Evolutionary conservation across 2,888 invertebrate species (phyloP), one percentile per base, ranked within the genome.

Genomic region (Polymixis flavicincta): DNA sequence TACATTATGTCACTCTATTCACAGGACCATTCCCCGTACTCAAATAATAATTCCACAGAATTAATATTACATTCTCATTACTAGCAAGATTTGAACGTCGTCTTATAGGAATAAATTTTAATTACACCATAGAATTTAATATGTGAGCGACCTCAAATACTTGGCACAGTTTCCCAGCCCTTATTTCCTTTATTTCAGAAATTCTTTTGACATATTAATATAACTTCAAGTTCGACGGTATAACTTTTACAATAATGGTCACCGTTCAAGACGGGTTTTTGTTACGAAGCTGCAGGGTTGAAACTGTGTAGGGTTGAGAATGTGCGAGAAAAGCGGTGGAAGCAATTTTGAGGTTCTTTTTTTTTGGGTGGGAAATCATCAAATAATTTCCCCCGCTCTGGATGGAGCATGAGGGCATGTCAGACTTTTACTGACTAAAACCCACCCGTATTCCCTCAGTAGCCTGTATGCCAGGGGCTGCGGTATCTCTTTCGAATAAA

Each of bases 61-160:
- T 84, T 74, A 73, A 73, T 78, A 78, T 74, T 14, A 84, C 45
- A 32, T 75, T 78, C 60, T 74, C 57, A 82, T 79, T 60, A 76
- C 48, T 50, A 3, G 28, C 69, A 73, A 69, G 48, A 75, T 77
- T 71, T 64, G 28, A 60, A 28, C 65, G 32, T 19, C 65, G 45
- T 71, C 60, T 61, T 82, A 80, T 76, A 77, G 66, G n/a, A 59
- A 76, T 63, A 66, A 25, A 85, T 79, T 83, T 83, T 86, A 84
- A 86, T 86, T 87, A 83, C 63, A 66, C 28, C 42, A 45, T 77
- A 86, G 74, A 87, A 83, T 87, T 87, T 86, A 81, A 86, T 86
- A 87, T 78, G 59, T n/a, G 63, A 55, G 63, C 64, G 59, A 78
- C 86, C 87, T 83, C 84, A 82, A 87, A 86, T 87, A 81, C 86